These are phyloP conservation scores for Nudaria mundana DNA, from an alignment of 2,888 invertebrate genomes.

Conservation along the genomic window DNA sequence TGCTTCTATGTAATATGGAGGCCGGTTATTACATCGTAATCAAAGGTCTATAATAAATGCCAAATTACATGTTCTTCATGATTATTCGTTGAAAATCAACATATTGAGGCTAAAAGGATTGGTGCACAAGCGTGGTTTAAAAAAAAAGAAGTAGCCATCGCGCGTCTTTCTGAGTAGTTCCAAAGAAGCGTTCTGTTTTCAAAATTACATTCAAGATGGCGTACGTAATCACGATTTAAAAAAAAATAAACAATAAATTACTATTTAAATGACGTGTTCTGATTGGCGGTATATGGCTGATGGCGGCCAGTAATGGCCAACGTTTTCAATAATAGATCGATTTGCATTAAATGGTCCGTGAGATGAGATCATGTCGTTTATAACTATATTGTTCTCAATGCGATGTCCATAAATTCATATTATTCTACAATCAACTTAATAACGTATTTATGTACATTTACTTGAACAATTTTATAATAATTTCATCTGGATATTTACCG, in stretches of 20 bases:
- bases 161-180: slow-evolving; percentile 41
- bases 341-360: slow-evolving; percentile 76
- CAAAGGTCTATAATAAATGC: slow-evolving; percentile 54
- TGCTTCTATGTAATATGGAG: slow-evolving; percentile 36
- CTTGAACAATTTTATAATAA: slow-evolving; percentile 38
- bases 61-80: slow-evolving; percentile 50
- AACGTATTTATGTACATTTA: slow-evolving; percentile 47
- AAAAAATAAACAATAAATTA: slow-evolving; percentile 73
- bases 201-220: slow-evolving; percentile 70
- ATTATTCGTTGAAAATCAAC: slow-evolving; percentile 36
- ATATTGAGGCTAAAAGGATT: slow-evolving; percentile 42
- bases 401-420: slow-evolving; percentile 40
- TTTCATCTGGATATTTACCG: slow-evolving; percentile 22
- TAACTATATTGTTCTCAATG: slow-evolving; percentile 61
- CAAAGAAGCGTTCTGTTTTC: slow-evolving; percentile 58
- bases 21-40: slow-evolving; percentile 43
- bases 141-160: slow-evolving; percentile 50
- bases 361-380: slow-evolving; percentile 63
- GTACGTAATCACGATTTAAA: slow-evolving; percentile 60
- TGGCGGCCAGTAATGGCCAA: slow-evolving; percentile 51
- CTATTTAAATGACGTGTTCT: slow-evolving; percentile 55
- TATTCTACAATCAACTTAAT: slow-evolving; percentile 35
- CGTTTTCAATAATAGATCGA: slow-evolving; percentile 70
- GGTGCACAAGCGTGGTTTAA: too few species aligned
- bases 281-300: slow-evolving; percentile 67